Percentiles rank a stretch among this genome's conserved stretches.
Evolutionary conservation across 2,113 vertebrate genomes (phyloP).

Genomic region (Ia io): DNA sequence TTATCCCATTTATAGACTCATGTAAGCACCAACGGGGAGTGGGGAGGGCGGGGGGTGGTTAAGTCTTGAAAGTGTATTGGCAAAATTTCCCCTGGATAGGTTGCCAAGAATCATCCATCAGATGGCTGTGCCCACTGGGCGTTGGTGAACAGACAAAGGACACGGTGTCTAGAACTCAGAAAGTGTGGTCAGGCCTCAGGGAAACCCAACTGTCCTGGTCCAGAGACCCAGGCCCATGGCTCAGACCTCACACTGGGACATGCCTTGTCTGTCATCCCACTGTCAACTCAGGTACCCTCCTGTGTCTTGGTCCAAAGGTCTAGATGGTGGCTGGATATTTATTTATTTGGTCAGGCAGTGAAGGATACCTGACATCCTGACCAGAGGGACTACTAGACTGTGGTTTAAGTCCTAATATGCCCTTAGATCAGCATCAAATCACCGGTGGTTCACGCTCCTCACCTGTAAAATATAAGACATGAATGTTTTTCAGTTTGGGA

Average conservation of each 20-base stretch:
- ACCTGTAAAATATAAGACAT: background rate
- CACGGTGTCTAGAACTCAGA: background rate
- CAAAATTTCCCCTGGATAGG: background rate
- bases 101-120: background rate
- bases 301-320: background rate
- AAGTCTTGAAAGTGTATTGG: background rate
- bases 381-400: background rate
- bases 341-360: background rate
- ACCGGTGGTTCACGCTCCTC: background rate
- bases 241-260: background rate
- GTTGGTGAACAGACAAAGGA: accelerated
- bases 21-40: background rate
- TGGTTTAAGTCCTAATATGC: background rate
- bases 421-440: background rate
- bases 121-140: accelerated
- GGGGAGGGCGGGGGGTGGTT: background rate
- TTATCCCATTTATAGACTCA: background rate
- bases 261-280: background rate
- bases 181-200: background rate
- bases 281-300: background rate
- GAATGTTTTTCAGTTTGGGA: accelerated
- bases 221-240: accelerated
- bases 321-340: constrained; percentile 2
- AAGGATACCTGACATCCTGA: too few relatives aligned
- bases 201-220: background rate